These are phyloP conservation scores for Lordiphosa collinella DNA, from an alignment of 1,140 invertebrate genomes.

Conservation along the genomic window DNA sequence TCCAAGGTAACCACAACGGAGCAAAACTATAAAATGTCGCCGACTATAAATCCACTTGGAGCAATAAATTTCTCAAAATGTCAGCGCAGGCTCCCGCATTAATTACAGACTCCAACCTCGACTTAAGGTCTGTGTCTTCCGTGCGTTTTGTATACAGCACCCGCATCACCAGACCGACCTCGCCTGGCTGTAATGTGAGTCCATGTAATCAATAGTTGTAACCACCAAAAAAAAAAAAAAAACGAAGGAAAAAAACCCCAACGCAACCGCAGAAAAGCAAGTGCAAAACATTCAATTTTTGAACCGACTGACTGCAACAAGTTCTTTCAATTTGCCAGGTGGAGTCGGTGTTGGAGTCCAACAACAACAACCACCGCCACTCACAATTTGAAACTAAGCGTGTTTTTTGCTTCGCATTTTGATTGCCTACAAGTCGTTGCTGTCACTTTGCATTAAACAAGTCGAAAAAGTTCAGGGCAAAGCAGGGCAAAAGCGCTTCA, in stretches of 20 bases:
- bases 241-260: not conserved
- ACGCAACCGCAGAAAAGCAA: constrained; percentile 58
- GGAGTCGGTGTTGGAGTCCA: constrained; percentile 32
- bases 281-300: constrained; percentile 77
- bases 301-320: constrained; percentile 63
- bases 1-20: constrained; percentile 55
- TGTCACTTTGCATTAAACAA: constrained; percentile 72
- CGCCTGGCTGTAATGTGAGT: constrained; percentile 59
- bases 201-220: constrained; percentile 77
- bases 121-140: constrained; percentile 19
- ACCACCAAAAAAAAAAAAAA: constrained; percentile 46
- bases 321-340: constrained; percentile 71
- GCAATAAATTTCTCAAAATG: constrained; percentile 78
- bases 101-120: constrained; percentile 61
- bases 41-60: constrained; percentile 76
- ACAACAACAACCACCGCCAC: constrained; percentile 20
- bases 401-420: constrained; percentile 70
- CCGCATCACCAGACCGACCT: constrained; percentile 39
- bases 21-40: constrained; percentile 76
- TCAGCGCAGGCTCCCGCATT: constrained; percentile 78
- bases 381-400: constrained; percentile 48
- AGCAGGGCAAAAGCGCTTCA: constrained; percentile 2
- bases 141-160: constrained; percentile 30
- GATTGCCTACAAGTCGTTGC: constrained; percentile 71
- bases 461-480: not conserved